These are phyloP conservation scores for Hoplodrina ambigua DNA, from an alignment of 2,888 invertebrate species.

Conservation along the genomic window DNA sequence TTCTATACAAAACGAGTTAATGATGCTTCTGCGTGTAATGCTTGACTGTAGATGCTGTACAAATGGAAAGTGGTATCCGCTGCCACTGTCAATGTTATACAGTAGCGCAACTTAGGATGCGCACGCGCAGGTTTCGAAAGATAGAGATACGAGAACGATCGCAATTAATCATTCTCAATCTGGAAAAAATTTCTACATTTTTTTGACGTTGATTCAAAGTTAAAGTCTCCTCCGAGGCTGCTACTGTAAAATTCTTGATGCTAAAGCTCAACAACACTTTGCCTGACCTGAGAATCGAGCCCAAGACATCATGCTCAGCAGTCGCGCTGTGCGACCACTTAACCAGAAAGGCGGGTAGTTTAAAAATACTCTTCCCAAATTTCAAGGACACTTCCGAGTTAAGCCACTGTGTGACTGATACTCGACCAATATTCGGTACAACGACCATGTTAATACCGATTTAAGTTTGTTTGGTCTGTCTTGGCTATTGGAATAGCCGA, in stretches of 20 bases:
- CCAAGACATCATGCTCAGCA: too few species aligned
- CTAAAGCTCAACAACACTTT: too few species aligned
- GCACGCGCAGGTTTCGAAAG: neutral
- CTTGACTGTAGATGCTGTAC: constrained; percentile 22
- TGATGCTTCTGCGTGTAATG: constrained; percentile 46
- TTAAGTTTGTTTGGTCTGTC: constrained; percentile 63
- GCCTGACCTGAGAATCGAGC: too few species aligned
- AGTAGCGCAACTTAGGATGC: constrained; percentile 19
- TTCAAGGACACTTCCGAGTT: constrained; percentile 1
- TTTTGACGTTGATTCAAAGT: too few species aligned
- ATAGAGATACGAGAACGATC: too few species aligned
- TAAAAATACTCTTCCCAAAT: neutral
- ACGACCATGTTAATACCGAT: constrained; percentile 57
- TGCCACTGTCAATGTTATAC: constrained; percentile 3
- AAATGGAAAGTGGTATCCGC: constrained; percentile 52
- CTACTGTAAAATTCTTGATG: too few species aligned
- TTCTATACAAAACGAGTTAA: constrained; percentile 50
- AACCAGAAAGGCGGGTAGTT: too few species aligned
- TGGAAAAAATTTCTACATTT: too few species aligned
- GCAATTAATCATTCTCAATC: too few species aligned
- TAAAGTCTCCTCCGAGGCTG: too few species aligned
- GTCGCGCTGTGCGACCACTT: too few species aligned
- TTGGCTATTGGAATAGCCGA: constrained; percentile 60
- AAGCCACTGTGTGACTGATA: neutral
- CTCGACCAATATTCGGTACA: neutral